phyloP scores from a whole-genome alignment of 2,888 invertebrate species.

The Lasioglossum marginatum region DNA sequence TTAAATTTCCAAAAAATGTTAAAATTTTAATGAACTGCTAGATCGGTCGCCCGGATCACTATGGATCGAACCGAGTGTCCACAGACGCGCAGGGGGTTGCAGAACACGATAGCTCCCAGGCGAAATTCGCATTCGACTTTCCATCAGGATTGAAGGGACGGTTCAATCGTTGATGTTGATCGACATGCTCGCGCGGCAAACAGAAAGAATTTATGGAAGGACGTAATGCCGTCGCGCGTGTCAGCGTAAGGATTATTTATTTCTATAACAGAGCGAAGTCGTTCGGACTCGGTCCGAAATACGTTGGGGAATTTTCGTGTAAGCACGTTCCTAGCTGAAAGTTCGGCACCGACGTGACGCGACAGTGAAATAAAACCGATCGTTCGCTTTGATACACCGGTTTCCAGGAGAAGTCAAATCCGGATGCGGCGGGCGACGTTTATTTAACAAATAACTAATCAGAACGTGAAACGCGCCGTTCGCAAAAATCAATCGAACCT shows the following conservation, averaged over 20 bases:
- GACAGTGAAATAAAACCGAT: slow-evolving; percentile 34
- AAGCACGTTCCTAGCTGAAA: slow-evolving; percentile 4
- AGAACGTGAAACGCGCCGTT: slow-evolving; percentile 19
- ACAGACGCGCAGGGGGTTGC: not conserved
- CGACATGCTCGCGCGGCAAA: not conserved
- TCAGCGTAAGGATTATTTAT: slow-evolving; percentile 5
- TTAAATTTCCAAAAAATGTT: too few species aligned
- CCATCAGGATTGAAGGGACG: not conserved
- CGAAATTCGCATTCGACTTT: not conserved
- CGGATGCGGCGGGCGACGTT: slow-evolving; percentile 32
- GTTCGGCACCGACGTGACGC: not conserved
- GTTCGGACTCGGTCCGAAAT: not conserved
- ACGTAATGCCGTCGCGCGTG: not conserved
- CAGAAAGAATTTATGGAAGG: not conserved
- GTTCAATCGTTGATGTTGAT: not conserved
- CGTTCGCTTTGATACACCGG: slow-evolving; percentile 32
- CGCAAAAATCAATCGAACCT: slow-evolving; percentile 41
- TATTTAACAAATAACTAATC: slow-evolving; percentile 66
- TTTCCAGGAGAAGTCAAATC: slow-evolving; percentile 29
- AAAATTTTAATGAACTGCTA: too few species aligned
- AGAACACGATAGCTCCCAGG: not conserved
- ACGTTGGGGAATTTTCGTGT: slow-evolving; percentile 1
- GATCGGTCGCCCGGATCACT: too few species aligned
- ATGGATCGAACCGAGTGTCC: not conserved
- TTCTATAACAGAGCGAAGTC: not conserved